phyloP scores from a whole-genome alignment of 2,113 vertebrate genomes.

The Rafetus swinhoei region DNA sequence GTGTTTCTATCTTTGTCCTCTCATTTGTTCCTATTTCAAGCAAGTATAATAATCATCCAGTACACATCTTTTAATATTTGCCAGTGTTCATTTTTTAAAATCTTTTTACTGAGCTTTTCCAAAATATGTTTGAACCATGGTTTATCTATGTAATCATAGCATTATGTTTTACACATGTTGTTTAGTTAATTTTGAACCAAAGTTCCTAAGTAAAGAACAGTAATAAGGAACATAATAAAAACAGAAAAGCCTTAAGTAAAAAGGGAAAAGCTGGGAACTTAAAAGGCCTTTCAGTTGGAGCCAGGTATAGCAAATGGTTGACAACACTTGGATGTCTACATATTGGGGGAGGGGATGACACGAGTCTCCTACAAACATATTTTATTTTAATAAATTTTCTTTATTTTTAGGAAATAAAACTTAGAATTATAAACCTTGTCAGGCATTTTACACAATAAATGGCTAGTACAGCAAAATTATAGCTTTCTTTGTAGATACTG shows the following conservation, averaged over 20 bases:
- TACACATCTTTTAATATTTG: neutral
- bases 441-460: constrained; percentile 23
- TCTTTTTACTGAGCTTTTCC: neutral
- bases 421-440: constrained; percentile 17
- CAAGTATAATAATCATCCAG: neutral
- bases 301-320: neutral
- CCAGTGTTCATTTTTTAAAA: neutral
- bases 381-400: neutral
- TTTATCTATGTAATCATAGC: neutral
- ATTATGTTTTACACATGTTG: neutral
- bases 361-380: neutral
- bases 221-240: neutral
- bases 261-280: neutral
- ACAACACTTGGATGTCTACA: neutral
- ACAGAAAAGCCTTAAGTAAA: neutral
- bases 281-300: neutral
- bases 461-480: constrained; percentile 41
- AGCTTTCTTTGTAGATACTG: constrained; percentile 45
- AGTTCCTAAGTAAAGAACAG: neutral
- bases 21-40: neutral
- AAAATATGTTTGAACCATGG: neutral
- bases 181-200: neutral
- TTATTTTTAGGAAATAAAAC: neutral
- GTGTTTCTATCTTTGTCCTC: neutral
- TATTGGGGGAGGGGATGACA: fast-evolving